Base-by-base conservation (phyloP, 2,113 vertebrate genomes). In the Nesoenas mayeri region DNA sequence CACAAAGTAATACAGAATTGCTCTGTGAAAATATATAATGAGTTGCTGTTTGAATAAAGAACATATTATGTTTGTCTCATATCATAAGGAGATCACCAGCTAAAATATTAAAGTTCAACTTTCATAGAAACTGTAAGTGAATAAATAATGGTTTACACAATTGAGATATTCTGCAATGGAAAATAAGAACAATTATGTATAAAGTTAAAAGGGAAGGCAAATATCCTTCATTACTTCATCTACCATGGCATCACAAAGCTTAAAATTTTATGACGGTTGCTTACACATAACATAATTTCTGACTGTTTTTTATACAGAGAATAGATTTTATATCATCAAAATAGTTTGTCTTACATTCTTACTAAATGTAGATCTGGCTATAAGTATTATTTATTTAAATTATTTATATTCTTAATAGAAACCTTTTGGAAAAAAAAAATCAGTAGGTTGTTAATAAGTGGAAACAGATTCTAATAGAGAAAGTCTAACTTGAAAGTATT, bases 21-120 rank as follows among this genome's bases (percentile, higher is more conserved):
- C 40, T 77, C 42, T 83, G 77, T 89, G 42, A 84, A 79, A 95
- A 85, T 83, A 80, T 85, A 89, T 95, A 81, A 89, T 96, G 97
- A 95, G 81, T 88, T 92, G 15, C 24, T 88, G 18, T 47, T 58
- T 56, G 70, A 88, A 93, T 96, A 97, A 97, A 97, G 86, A 60
- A 26, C 74, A 77, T 75, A 91, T 58, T 97, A 91, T 97, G 32
- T 89, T 89, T 90, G 54, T 36, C n/a, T 95, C 56, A 91, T 71
- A 92, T 91, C 88, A 94, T 81, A 85, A 50, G 88, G 83, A 93
- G 77, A 72, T 96, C 95, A 97, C 77, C 83, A 92, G 83, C 84
- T 96, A 91, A 83, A 89, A 79, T 66, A 71, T 24, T 87, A 73
- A 80, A 89, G 6, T 62, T 75, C 31, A 65, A 51, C 84, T 92